Evolutionary conservation across 2,113 vertebrate species (phyloP).

Genomic region (Paramormyrops kingsleyae): DNA sequence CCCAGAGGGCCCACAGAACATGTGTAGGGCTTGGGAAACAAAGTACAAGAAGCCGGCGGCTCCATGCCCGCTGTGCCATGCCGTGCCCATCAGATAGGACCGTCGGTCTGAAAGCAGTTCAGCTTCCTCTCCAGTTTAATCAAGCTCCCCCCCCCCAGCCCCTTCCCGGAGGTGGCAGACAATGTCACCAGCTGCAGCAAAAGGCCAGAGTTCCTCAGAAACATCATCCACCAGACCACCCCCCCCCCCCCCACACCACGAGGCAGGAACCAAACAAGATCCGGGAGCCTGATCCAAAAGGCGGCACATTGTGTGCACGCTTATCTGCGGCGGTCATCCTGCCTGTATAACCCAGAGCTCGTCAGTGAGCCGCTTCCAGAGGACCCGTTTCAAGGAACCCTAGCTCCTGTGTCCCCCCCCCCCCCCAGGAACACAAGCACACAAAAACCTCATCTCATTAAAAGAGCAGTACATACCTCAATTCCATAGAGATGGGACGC

Average conservation of each 20-base stretch:
- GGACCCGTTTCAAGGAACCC: neutral
- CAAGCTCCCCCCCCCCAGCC: neutral
- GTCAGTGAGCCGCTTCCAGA: neutral
- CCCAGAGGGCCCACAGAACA: neutral
- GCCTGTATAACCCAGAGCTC: neutral
- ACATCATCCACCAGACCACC: neutral
- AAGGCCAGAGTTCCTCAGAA: neutral
- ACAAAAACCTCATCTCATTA: neutral
- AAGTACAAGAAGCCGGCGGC: neutral
- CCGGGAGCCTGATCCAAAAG: neutral
- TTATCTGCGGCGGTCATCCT: neutral
- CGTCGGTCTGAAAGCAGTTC: neutral
- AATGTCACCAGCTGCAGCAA: neutral
- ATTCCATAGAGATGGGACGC: constrained; percentile 9
- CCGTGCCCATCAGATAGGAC: neutral
- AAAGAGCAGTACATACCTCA: neutral
- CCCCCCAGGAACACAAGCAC: neutral
- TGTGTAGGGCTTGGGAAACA: neutral
- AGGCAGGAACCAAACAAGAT: neutral
- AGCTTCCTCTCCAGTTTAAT: neutral
- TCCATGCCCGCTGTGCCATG: neutral
- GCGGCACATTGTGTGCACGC: neutral
- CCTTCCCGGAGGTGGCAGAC: neutral
- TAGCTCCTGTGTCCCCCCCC: neutral
- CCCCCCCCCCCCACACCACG: neutral